Base-by-base conservation (phyloP, 2,797 vertebrate genomes). In the Liparis tanakae region DNA sequence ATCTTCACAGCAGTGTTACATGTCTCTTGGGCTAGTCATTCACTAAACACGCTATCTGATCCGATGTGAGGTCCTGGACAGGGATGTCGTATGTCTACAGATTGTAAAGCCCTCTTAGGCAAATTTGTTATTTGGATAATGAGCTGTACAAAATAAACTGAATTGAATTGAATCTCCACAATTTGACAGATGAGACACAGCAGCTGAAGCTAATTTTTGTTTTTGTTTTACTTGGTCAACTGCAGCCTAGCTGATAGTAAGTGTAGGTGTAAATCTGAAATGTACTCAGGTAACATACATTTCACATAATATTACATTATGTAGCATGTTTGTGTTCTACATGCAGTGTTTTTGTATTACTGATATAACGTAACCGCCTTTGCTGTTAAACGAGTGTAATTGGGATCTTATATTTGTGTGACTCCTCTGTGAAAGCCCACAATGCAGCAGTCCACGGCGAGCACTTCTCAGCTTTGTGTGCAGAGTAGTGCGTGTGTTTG, bases 371-470 rank as follows among this genome's bases (percentile, higher is more conserved):
- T 36, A 55, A 13, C 15, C 54, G 22, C 4, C 66, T 54, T 39
- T 39, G 9, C 12, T 39, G 48, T 13, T 39, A 18, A 36, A 36
- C 7, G 18, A 67, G 41, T 10, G 33, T 33, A 62, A 61, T 33
- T 25, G 5, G 55, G 2, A 30, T 25, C 10, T 17, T 17, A 17
- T 9, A 20, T 37, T n/a, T 20, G 8, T 87, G 90, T 62, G 93
- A 93, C 70, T 78, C 87, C 90, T 90, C 96, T 97, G 97, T 88
- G 93, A 95, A 97, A 97, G 83, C 88, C 86, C 84, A 80, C 78
- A 17, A 53, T 62, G 70, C 79, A 70, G 91, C 79, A 82, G 74
- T 76, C 79, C 90, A 87, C 87, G 85, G 84, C 93, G 86, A 89
- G 90, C 89, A 79, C 86, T 94, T 95, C 95, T 94, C 83, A 74